Evolutionary conservation across 2,888 invertebrate genomes (phyloP).

Genomic region (Synanthedon formicaeformis): DNA sequence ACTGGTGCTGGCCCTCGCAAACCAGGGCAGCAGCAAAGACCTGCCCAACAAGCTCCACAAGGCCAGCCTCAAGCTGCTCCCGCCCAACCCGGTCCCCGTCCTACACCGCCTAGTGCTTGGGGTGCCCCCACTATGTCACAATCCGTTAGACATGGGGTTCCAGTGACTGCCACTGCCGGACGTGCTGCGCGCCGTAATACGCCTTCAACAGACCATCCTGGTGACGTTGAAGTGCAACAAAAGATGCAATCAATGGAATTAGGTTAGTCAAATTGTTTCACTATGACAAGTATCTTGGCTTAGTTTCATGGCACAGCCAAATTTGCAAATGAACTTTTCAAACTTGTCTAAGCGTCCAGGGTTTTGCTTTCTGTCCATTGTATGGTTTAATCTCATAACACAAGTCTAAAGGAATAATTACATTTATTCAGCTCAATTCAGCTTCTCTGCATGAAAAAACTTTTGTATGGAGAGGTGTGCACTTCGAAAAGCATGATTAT

Average conservation of each 20-base stretch:
- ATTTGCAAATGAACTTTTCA: too few species aligned
- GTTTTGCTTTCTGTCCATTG: too few species aligned
- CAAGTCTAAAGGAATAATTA: too few species aligned
- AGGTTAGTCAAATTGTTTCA: conserved; percentile 12
- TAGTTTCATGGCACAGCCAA: too few species aligned
- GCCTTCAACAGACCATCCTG: conserved; percentile 46
- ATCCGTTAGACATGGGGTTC: conserved; percentile 42
- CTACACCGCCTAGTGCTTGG: conserved; percentile 53
- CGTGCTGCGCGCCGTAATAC: conserved; percentile 44
- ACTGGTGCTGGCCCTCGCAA: conserved; percentile 20
- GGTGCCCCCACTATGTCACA: conserved; percentile 41
- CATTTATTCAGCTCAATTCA: too few species aligned
- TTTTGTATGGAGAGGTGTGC: too few species aligned
- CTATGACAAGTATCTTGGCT: too few species aligned
- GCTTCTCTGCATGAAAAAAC: too few species aligned
- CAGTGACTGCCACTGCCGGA: conserved; percentile 33
- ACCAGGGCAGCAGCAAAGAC: conserved; percentile 15
- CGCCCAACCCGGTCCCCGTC: conserved; percentile 29
- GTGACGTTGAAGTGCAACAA: conserved; percentile 49
- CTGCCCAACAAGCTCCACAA: conserved; percentile 1
- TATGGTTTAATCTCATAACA: too few species aligned
- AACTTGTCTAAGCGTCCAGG: too few species aligned
- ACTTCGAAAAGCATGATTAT: too few species aligned
- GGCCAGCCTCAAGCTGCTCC: conserved; percentile 13
- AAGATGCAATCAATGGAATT: conserved; percentile 41